phyloP scores from a whole-genome alignment of 1,140 invertebrate species.

The Bradysia coprophila region DNA sequence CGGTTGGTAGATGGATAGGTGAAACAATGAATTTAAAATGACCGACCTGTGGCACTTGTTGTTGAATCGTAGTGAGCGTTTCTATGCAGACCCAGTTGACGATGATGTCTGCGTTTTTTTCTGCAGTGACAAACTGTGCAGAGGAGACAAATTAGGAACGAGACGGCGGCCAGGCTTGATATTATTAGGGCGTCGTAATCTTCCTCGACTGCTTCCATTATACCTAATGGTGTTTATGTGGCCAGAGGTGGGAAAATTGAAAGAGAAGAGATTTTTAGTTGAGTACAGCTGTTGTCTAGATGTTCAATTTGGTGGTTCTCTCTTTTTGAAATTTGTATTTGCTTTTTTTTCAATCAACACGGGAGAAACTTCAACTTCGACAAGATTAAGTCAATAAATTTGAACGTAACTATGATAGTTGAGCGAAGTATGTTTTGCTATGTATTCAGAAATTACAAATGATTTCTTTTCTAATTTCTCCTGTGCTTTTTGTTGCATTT shows the following conservation, averaged over 20 bases:
- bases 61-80: constrained; percentile 24
- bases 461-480: too few relatives aligned
- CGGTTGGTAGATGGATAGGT: background rate
- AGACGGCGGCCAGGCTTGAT: constrained; percentile 26
- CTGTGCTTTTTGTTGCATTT: too few relatives aligned
- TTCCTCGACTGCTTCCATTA: constrained; percentile 26
- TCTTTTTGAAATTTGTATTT: too few relatives aligned
- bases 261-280: too few relatives aligned
- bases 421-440: too few relatives aligned
- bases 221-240: constrained; percentile 16
- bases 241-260: constrained; percentile 9
- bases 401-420: too few relatives aligned
- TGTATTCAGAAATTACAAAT: too few relatives aligned
- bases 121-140: constrained; percentile 26
- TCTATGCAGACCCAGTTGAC: constrained; percentile 22
- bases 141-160: constrained; percentile 27
- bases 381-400: too few relatives aligned
- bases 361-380: too few relatives aligned
- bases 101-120: constrained; percentile 22
- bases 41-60: constrained; percentile 22
- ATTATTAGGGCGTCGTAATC: constrained; percentile 30
- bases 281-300: too few relatives aligned
- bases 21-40: background rate
- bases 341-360: too few relatives aligned
- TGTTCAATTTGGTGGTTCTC: too few relatives aligned